A percentile compares a stretch with the other conserved stretches of the same genome.
Evolutionary conservation across 2,113 vertebrate species (phyloP).

Genomic region (Felis chaus): DNA sequence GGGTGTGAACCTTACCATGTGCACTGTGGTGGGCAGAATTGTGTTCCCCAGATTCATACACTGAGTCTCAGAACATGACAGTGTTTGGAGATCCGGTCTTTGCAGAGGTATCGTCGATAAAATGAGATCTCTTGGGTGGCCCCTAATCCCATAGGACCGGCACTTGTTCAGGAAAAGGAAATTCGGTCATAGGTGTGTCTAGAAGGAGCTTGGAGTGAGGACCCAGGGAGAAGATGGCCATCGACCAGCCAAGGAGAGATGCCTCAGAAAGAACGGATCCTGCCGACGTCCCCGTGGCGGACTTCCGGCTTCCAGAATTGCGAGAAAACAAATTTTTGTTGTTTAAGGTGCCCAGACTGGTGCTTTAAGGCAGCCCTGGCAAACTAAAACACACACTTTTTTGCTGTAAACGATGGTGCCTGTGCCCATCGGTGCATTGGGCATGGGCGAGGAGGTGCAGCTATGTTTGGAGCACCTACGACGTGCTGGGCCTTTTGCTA

Average conservation of each 20-base stretch:
- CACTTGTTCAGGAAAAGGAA: background rate
- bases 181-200: background rate
- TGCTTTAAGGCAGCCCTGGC: no score
- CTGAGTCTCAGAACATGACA: background rate
- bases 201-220: no score
- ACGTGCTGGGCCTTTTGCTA: rapidly evolving
- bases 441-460: rapidly evolving
- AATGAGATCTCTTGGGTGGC: background rate
- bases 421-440: rapidly evolving
- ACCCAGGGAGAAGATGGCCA: background rate
- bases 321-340: background rate
- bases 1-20: background rate
- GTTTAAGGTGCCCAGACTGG: background rate
- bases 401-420: background rate
- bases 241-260: background rate
- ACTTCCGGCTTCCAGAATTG: background rate
- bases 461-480: background rate
- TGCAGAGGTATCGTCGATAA: background rate
- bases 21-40: rapidly evolving
- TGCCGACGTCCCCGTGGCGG: no score
- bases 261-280: background rate
- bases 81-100: background rate
- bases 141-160: no score
- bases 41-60: rapidly evolving
- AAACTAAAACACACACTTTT: background rate